Evolutionary conservation across 2,888 invertebrate species (phyloP).

Genomic region (Spatulosminthurus flaviceps): DNA sequence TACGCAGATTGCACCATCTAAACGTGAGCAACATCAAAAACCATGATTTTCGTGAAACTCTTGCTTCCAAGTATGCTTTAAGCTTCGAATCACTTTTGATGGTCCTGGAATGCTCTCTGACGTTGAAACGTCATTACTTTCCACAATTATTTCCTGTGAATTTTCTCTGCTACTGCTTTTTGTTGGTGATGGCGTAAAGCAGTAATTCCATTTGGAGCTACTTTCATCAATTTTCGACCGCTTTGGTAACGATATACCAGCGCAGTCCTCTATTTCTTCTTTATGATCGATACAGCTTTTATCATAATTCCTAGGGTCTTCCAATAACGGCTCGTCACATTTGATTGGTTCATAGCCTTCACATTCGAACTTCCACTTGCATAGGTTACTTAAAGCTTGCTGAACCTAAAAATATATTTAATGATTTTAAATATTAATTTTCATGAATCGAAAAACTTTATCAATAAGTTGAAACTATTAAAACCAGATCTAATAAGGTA

Average conservation of each 20-base stretch:
- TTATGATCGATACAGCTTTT: not conserved
- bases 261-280: not conserved
- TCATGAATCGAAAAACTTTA: too few species aligned
- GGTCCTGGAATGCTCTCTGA: not conserved
- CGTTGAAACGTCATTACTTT: not conserved
- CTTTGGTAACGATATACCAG: not conserved
- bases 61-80: not conserved
- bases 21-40: too few species aligned
- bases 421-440: not conserved
- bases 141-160: slow-evolving; percentile 31
- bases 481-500: too few species aligned
- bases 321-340: not conserved
- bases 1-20: too few species aligned
- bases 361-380: slow-evolving; percentile 28
- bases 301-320: not conserved
- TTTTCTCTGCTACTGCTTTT: slow-evolving; percentile 30
- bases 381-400: slow-evolving; percentile 20
- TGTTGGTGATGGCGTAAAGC: slow-evolving; percentile 29
- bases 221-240: not conserved
- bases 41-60: slow-evolving; percentile 5
- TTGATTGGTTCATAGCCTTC: slow-evolving; percentile 37
- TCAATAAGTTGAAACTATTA: too few species aligned
- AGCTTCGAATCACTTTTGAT: not conserved
- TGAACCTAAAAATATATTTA: slow-evolving; percentile 16
- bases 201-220: slow-evolving; percentile 30